A percentile compares a stretch with the other conserved stretches of the same genome.
phyloP scores from a whole-genome alignment of 92 coral and sea anemone species.

The Montipora capitata region DNA sequence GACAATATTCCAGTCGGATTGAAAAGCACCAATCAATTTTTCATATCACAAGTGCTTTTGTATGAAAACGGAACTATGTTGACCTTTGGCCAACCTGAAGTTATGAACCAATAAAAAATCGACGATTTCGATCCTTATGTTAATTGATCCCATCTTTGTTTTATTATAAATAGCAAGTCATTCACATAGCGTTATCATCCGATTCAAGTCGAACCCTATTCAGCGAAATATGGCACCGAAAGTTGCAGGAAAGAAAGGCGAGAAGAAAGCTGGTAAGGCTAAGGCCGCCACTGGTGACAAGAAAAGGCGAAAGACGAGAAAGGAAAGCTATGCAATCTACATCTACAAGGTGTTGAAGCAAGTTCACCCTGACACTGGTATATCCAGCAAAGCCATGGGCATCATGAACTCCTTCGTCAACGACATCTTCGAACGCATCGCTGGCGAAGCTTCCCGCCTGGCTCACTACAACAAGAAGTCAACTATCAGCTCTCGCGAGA shows the following conservation, averaged over 20 bases:
- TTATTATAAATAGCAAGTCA: slow-evolving; percentile 51
- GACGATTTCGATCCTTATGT: slow-evolving; percentile 71
- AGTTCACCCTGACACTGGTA: slow-evolving; percentile 96
- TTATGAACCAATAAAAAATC: slow-evolving; percentile 52
- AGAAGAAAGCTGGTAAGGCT: slow-evolving; percentile 48
- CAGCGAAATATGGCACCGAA: slow-evolving; percentile 23
- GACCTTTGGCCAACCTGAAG: background rate
- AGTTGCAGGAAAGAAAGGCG: slow-evolving; percentile 63
- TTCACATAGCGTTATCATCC: background rate
- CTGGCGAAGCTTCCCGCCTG: slow-evolving; percentile 87
- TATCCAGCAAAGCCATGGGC: slow-evolving; percentile 96
- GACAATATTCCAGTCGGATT: background rate
- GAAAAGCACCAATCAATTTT: background rate
- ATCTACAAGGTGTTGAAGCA: slow-evolving; percentile 94
- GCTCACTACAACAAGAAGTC: slow-evolving; percentile 94
- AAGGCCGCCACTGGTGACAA: slow-evolving; percentile 37
- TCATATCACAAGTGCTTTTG: background rate
- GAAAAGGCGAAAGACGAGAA: slow-evolving; percentile 49
- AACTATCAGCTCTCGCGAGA: slow-evolving; percentile 95
- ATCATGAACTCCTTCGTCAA: slow-evolving; percentile 93
- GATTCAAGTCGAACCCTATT: background rate
- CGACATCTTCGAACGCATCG: slow-evolving; percentile 92
- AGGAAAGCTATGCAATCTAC: slow-evolving; percentile 85
- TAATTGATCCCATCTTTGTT: slow-evolving; percentile 46
- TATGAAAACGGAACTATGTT: background rate